Base-by-base conservation (phyloP, 2,888 invertebrate species). In the Acrobasis repandana region DNA sequence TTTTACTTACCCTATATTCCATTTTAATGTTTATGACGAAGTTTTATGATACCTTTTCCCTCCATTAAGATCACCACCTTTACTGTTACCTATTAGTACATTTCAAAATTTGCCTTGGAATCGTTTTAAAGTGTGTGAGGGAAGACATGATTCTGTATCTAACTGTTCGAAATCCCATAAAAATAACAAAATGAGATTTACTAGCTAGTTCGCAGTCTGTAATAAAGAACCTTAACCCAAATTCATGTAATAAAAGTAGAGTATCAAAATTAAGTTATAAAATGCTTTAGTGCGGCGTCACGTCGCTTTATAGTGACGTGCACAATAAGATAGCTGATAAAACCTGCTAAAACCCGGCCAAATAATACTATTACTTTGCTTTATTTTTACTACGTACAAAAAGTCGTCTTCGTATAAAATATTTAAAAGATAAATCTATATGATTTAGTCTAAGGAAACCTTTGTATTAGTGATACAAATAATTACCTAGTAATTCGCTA, bases 281-380 rank as follows among this genome's bases (percentile, higher is more conserved):
- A 38, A 54, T 54, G 18, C 16, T 54, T 54, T 54, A 54, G 18
- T 20, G 20, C 34, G 16, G 16, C 36, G 52, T 36, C 52, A 36
- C 34, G 36, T 52, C 28, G 34, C 36, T 34, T 52, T 52, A 38
- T 38, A 59, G 34, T n/a, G 51, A 50, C 50, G 43, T 38, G 49
- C 49, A 34, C 34, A 28, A 36, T 38, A 48, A 56, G n/a, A 48
- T 48, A 48, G 46, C 60, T 36, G 54, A 34, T 49, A n/a, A 60
- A 54, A 54, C 49, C 34, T 1, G 52, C 52, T 47, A 50, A 33
- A 28, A 15, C 46, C 43, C 14, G 43, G 11, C 16, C 33, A 57
- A 57, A 33, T 47, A 57, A 47, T 47, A 57, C 57, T 46, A 56
- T 56, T 56, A 56, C 47, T 47, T 57, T 57, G 33, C 46, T 47